Conservation (phyloP, 2,113 vertebrate species). For the Ceyx cyanopectus region DNA sequence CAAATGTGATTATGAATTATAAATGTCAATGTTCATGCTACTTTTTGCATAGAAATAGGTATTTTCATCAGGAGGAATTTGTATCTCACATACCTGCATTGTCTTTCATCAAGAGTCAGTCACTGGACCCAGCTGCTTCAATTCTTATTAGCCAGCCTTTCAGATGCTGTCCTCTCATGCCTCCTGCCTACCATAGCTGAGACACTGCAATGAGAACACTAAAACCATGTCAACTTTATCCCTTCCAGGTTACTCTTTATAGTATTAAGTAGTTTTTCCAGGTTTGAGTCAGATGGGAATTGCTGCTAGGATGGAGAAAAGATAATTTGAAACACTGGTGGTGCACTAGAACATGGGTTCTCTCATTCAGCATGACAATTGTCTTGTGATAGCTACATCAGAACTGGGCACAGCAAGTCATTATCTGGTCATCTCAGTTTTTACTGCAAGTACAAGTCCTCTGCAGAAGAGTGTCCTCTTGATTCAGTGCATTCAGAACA, state of each 20-base stretch:
- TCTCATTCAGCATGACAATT: fast-evolving
- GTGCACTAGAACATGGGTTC: background rate
- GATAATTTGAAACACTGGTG: background rate
- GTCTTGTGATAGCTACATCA: background rate
- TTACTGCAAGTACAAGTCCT: background rate
- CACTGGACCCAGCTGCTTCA: background rate
- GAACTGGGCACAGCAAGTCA: background rate
- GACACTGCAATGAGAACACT: background rate
- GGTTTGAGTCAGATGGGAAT: background rate
- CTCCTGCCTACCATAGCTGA: background rate
- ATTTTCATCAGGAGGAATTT: background rate
- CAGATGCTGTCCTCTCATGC: background rate
- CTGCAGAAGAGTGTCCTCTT: background rate
- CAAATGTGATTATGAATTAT: background rate
- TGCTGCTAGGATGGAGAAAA: background rate
- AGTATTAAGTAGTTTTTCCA: background rate
- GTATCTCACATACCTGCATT: background rate
- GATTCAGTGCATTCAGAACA: background rate
- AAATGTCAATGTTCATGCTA: background rate
- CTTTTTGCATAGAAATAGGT: background rate
- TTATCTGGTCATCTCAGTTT: background rate
- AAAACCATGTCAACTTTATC: background rate
- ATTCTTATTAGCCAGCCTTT: background rate
- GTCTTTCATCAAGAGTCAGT: background rate
- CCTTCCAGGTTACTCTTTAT: background rate